Evolutionary conservation across 2,113 vertebrate genomes (phyloP).

Genomic region (Morone chrysops): DNA sequence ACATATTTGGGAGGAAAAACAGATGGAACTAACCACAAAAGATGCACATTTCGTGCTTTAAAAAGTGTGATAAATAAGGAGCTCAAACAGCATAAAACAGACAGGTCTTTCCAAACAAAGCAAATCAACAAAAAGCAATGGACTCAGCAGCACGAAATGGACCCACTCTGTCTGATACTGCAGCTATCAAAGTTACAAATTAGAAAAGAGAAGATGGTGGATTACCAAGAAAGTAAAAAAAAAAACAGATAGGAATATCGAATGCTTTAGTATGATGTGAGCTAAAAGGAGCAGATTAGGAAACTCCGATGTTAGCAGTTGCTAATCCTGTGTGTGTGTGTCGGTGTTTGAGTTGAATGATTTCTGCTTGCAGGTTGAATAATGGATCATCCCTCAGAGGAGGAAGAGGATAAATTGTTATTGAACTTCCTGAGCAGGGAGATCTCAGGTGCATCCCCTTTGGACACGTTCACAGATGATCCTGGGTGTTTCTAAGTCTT

Average conservation of each 20-base stretch:
- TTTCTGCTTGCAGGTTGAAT: slow-evolving; percentile 28
- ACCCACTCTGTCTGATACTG: slow-evolving; percentile 12
- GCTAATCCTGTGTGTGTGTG: slow-evolving; percentile 15
- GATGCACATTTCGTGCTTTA: not conserved
- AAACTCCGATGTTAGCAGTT: slow-evolving; percentile 11
- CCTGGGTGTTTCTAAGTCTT: slow-evolving; percentile 7
- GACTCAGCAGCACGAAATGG: slow-evolving; percentile 11
- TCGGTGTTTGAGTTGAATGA: not conserved
- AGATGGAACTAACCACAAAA: slow-evolving; percentile 18
- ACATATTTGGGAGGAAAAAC: slow-evolving; percentile 14
- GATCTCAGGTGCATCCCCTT: slow-evolving; percentile 10
- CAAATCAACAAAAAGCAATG: slow-evolving; percentile 55
- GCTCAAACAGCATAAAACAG: slow-evolving; percentile 23
- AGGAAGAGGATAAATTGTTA: slow-evolving; percentile 30
- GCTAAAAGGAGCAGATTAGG: slow-evolving; percentile 22
- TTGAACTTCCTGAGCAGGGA: slow-evolving; percentile 48
- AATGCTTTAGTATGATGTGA: not conserved
- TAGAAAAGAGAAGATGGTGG: slow-evolving; percentile 13
- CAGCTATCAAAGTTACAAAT: slow-evolving; percentile 17
- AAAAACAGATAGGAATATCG: slow-evolving; percentile 2
- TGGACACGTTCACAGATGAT: slow-evolving; percentile 1
- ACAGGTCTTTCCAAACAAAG: slow-evolving; percentile 43
- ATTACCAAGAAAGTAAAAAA: not conserved
- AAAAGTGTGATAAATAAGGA: slow-evolving; percentile 14
- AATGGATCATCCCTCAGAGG: slow-evolving; percentile 18